A percentile compares a stretch with the other conserved stretches of the same genome.
phyloP scores from a whole-genome alignment of 2,113 vertebrate genomes.

The Emydocephalus ijimae region DNA sequence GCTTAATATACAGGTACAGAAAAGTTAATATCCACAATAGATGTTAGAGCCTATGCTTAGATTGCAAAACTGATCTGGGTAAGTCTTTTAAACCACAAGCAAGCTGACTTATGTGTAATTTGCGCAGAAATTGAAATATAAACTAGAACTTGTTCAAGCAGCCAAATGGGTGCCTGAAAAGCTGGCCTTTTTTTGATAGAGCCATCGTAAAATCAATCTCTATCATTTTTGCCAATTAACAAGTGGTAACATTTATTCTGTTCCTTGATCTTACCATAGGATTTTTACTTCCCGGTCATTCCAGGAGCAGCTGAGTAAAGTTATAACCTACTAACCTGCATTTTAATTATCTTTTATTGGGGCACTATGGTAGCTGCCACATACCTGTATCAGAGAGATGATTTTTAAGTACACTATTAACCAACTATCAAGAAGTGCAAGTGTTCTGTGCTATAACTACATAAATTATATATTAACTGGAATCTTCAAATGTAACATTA shows the following conservation, averaged over 20 bases:
- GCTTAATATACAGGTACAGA: not conserved
- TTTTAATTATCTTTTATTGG: not conserved
- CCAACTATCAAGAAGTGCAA: not conserved
- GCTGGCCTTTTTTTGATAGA: not conserved
- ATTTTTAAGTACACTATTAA: not conserved
- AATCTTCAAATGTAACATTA: not conserved
- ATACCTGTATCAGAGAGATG: not conserved
- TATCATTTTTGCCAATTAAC: not conserved
- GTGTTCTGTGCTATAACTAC: not conserved
- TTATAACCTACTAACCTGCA: not conserved
- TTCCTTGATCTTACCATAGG: not conserved
- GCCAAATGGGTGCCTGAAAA: not conserved
- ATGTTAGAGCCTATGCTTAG: not conserved
- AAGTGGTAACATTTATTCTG: not conserved
- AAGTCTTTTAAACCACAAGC: not conserved
- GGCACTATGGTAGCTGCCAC: not conserved
- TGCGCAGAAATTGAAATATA: not conserved
- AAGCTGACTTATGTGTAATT: not conserved
- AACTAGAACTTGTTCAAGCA: not conserved
- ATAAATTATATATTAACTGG: not conserved
- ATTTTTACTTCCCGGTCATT: not conserved
- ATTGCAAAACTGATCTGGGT: not conserved
- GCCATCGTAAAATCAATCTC: not conserved
- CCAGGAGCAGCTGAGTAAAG: not conserved
- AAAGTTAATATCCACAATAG: not conserved